phyloP scores from a whole-genome alignment of 2,888 invertebrate genomes.

The Lepetodrilus schrolli region DNA sequence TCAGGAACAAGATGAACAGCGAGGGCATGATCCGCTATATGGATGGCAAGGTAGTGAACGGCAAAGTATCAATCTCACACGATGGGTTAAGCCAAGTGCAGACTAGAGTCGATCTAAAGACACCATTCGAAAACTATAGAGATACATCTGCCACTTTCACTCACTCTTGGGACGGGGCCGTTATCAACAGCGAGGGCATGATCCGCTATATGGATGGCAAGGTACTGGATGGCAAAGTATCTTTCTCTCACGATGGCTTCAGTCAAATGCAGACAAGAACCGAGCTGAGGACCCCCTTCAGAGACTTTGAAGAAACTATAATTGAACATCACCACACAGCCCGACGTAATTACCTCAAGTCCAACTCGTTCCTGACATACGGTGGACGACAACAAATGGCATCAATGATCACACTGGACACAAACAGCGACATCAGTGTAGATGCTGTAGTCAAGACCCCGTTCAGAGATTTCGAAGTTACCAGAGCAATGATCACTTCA shows the following conservation, averaged over 20 bases:
- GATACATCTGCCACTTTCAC: constrained; percentile 29
- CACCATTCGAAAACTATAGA: not conserved
- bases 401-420: not conserved
- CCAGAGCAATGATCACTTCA: not conserved
- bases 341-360: not conserved
- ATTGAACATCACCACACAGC: not conserved
- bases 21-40: constrained; percentile 43
- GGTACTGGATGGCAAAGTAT: not conserved
- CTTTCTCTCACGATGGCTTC: not conserved
- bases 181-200: constrained; percentile 39
- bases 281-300: constrained; percentile 2
- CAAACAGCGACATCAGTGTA: not conserved
- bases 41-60: constrained; percentile 9
- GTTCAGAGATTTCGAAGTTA: not conserved
- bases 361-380: constrained; percentile 25
- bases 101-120: not conserved
- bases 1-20: constrained; percentile 37
- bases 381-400: not conserved
- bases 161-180: constrained; percentile 37
- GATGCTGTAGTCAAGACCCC: constrained; percentile 8
- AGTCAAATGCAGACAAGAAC: not conserved
- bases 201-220: constrained; percentile 38
- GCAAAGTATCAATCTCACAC: not conserved
- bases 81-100: not conserved
- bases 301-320: not conserved